Conservation (phyloP, 2,797 vertebrate genomes). For the Apogon hyalosoma region DNA sequence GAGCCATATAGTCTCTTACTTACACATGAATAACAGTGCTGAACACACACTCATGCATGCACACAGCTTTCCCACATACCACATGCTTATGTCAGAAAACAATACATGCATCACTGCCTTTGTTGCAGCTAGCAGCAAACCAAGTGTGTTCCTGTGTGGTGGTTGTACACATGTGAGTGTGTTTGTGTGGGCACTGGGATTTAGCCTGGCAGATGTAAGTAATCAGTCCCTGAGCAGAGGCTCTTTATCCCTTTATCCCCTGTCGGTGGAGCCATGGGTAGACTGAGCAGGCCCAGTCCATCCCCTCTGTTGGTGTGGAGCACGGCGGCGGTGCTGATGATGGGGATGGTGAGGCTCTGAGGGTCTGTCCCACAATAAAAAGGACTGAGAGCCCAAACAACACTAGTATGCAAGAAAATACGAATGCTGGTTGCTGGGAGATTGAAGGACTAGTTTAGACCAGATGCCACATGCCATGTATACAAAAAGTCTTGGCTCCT, state of each 20-base stretch:
- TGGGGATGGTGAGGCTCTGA: slow-evolving; percentile 32
- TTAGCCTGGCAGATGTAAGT: slow-evolving; percentile 91
- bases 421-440: slow-evolving; percentile 10
- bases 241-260: slow-evolving; percentile 95
- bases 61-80: slow-evolving; percentile 42
- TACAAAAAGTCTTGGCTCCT: slow-evolving; percentile 34
- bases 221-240: slow-evolving; percentile 88
- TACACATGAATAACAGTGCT: slow-evolving; percentile 30
- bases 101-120: slow-evolving; percentile 71
- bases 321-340: slow-evolving; percentile 55
- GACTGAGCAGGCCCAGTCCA: slow-evolving; percentile 72
- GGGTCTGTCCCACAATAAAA: slow-evolving; percentile 28
- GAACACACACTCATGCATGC: slow-evolving; percentile 30
- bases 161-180: slow-evolving; percentile 52
- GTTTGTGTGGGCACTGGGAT: slow-evolving; percentile 65
- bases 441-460: slow-evolving; percentile 26
- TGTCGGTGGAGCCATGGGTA: slow-evolving; percentile 86
- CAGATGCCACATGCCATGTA: slow-evolving; percentile 33
- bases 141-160: slow-evolving; percentile 54
- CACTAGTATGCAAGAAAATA: not conserved
- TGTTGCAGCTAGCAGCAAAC: slow-evolving; percentile 65
- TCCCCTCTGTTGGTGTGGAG: slow-evolving; percentile 57
- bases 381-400: slow-evolving; percentile 24
- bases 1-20: slow-evolving; percentile 41
- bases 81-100: slow-evolving; percentile 71